Base-by-base conservation (phyloP, 2,888 invertebrate genomes). In the Amphipyra tragopoginis region DNA sequence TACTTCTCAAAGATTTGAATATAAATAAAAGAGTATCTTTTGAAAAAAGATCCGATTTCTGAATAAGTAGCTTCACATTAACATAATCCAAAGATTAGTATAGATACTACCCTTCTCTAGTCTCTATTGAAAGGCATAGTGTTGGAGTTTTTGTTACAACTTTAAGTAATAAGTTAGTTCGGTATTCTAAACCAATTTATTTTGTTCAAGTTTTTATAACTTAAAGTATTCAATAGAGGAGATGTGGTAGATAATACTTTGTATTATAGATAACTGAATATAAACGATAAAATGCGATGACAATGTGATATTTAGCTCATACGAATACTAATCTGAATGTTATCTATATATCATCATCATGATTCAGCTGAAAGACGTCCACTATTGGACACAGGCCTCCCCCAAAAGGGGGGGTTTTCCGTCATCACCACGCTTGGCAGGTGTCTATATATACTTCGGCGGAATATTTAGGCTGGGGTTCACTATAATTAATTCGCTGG, bases 51-150 rank as follows among this genome's bases (percentile, higher is more conserved):
- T 78, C 73, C 67, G 65, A 74, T 68, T 71, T 52, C 48, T 57
- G 58, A 52, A 80, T 82, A 84, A 83, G 79, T 83, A 82, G 79
- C 70, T 79, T 74, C 54, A 73, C 75, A 86, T 90, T 87, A 84
- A 74, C 89, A 87, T 90, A 89, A 87, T 87, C 85, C 67, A 60
- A 58, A 81, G 87, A 84, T 85, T 85, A 78, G 69, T 65, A 81
- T 65, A 71, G 52, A 65, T 67, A 64, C 53, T 60, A 75, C 72
- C 58, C 69, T 72, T 15, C 39, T 14, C 13, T 39, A n/a, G 5
- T 39, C 68, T 68, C 56, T 47, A 53, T 55, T 57, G 58, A 44
- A 58, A 54, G 59, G 64, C 60, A 72, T 70, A 65, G 68, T 50
- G 67, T 50, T 39, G 29, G 29, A 42, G 54, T 52, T 66, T 65